Evolutionary conservation across 2,797 vertebrate species (phyloP), one percentile per base, ranked within the genome.

Genomic region (Oreortyx pictus): DNA sequence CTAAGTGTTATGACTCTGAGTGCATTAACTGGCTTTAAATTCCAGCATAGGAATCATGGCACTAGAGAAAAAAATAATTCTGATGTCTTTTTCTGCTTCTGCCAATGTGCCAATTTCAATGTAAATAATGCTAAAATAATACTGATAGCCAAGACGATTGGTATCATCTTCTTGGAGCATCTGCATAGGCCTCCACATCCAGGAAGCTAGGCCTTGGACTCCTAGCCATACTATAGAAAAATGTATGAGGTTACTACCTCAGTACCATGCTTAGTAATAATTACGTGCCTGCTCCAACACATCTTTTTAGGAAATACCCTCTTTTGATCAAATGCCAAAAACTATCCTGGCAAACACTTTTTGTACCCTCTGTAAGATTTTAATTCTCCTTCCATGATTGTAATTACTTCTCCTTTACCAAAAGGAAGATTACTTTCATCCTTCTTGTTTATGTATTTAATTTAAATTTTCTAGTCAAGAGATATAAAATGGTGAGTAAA

Each of bases 381-480:
- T 37, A 64, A 62, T 60, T 82, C 14, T 79, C 27, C 35, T 90
- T 82, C 14, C 14, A 50, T 20, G 52, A 24, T 54, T 76, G 23
- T 46, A 46, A 86, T 12, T 66, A 68, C 8, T 68, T 72, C 35
- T 80, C 13, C 56, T 19, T 80, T 87, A 39, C 67, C 31, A 33
- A 46, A 57, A 80, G 29, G 79, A 77, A 57, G 39, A 72, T 93
- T 93, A 74, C 31, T 67, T 47, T 88, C 16, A 89, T 91, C 76
- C 33, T 80, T 89, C 24, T 46, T 72, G 33, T 44, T 78, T 74
- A 37, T 27, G 9, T 72, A 72, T 92, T 93, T 93, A 65, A 46
- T 54, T 81, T 87, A 39, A 24, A 67, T 91, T 92, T 86, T 88
- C 73, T 86, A 88, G 20, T 78, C 59, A 88, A 92, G 50, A 27